phyloP scores from a whole-genome alignment of 2,797 vertebrate genomes.

The Manis pentadactyla region DNA sequence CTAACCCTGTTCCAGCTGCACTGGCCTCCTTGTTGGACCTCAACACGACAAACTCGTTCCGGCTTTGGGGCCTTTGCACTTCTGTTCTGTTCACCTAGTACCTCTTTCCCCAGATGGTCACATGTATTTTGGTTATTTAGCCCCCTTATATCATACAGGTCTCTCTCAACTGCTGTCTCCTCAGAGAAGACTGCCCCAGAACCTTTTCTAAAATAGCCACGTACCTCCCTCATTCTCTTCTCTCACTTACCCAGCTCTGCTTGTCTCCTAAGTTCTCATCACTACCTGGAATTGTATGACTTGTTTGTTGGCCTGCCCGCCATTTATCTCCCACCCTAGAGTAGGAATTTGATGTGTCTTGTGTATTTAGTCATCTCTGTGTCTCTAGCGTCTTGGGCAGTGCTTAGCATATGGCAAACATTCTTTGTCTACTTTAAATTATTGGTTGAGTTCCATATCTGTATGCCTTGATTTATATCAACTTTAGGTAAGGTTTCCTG shows the following conservation, averaged over 20 bases:
- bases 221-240: not conserved
- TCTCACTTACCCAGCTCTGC: not conserved
- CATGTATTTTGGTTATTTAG: not conserved
- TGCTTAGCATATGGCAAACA: not conserved
- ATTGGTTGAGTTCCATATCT: not conserved
- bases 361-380: not conserved
- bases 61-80: not conserved
- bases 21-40: not conserved
- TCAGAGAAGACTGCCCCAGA: not conserved
- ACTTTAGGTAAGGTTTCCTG: not conserved
- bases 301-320: not conserved
- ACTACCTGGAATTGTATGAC: not conserved
- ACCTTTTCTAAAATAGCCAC: slow-evolving; percentile 1
- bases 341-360: not conserved
- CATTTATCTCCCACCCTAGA: not conserved
- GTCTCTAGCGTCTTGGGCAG: not conserved
- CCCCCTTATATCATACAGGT: not conserved
- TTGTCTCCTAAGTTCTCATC: not conserved
- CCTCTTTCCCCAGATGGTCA: not conserved
- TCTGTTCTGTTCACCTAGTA: not conserved
- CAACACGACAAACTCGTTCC: not conserved
- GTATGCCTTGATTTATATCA: not conserved
- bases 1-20: not conserved
- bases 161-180: not conserved
- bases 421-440: not conserved